Base-by-base conservation (phyloP, 2,888 invertebrate species). In the Zhuqinia jingwanae region DNA sequence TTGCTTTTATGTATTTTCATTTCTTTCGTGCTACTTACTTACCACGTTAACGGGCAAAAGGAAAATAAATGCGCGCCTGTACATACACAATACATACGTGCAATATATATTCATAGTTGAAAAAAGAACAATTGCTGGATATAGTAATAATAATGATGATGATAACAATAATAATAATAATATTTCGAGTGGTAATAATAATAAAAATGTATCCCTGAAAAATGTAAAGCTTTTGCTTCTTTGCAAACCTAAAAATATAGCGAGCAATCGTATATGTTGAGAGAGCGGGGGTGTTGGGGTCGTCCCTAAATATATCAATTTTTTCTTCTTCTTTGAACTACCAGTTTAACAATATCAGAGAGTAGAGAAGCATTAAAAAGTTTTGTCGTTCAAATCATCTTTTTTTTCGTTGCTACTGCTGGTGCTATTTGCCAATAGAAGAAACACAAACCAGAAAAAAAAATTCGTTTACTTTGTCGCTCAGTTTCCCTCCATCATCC, bases 311-410 rank as follows among this genome's bases (percentile, higher is more conserved):
- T 36, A 36, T 36, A 36, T 36, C 36, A 6, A 36, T 36, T 36
- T 36, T 36, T 36, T 8, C 36, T 36, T 6, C 8, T 36, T 36
- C 8, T 36, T 36, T 8, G 8, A 36, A 36, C 36, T 36, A 36
- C 36, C 36, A 36, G 3, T 36, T 36, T 36, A 65, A 20, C 53
- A 75, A 45, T 20, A 42, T n/a, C 25, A 68, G 68, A 27, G 50
- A 47, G 68, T 53, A 56, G 25, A 70, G n/a, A 80, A 30, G 56
- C 79, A 80, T 80, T 80, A 81, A 81, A 70, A 81, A 81, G 81
- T 81, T 81, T 81, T 73, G 81, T 73, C 82, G 58, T 75, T 75
- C 47, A 45, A 75, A 82, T 75, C 58, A 81, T 73, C 70, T 81
- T 73, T 81, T 60, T 36, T 36, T 36, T 36, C 36, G 3, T 8